These are phyloP conservation scores for Acipenser oxyrinchus DNA, from an alignment of 2,797 vertebrate genomes.

Conservation along the genomic window DNA sequence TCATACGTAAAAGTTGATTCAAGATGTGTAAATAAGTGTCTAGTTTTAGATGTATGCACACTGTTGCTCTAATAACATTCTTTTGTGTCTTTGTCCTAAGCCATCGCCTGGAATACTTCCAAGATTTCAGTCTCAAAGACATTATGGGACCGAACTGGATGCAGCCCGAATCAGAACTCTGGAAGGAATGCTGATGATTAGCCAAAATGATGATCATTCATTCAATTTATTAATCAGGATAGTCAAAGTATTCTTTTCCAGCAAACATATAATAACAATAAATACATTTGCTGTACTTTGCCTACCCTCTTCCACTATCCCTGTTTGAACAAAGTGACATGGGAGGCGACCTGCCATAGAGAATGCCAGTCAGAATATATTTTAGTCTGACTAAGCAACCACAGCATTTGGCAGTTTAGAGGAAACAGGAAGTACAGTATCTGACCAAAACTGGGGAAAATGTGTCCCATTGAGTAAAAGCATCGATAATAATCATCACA, in stretches of 20 bases:
- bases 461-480: not conserved
- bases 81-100: conserved; percentile 29
- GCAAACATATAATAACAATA: conserved; percentile 12
- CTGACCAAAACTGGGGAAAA: no score
- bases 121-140: conserved; percentile 57
- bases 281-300: not conserved
- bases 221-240: conserved; percentile 11
- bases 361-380: conserved; percentile 2
- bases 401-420: no score
- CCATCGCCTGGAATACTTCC: conserved; percentile 59
- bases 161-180: conserved; percentile 55
- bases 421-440: no score
- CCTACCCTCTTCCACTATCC: no score
- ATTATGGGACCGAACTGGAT: conserved; percentile 64
- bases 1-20: not conserved
- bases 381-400: no score
- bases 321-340: conserved; percentile 18
- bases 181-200: conserved; percentile 44
- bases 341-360: conserved; percentile 15
- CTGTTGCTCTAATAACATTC: conserved; percentile 10
- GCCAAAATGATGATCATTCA: conserved; percentile 7
- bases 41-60: not conserved
- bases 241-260: conserved; percentile 10
- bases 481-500: not conserved
- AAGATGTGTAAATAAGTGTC: not conserved